Conservation (phyloP, 1,140 invertebrate genomes). For the Drosophila triauraria region DNA sequence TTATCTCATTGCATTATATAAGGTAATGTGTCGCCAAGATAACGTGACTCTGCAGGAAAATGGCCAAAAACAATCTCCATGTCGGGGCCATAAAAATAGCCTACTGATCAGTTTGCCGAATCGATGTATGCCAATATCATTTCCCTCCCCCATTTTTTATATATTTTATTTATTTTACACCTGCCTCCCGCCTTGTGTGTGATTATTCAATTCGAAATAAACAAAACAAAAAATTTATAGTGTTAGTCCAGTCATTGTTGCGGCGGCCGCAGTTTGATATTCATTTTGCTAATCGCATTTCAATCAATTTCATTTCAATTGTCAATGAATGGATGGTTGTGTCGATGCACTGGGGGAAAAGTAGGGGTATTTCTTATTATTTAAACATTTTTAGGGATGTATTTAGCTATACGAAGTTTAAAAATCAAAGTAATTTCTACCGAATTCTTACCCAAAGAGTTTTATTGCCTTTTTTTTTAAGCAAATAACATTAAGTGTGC, state of each 20-base stretch:
- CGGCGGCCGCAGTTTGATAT: constrained; percentile 52
- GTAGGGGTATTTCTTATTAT: not conserved
- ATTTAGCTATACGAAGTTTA: not conserved
- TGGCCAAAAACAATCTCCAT: constrained; percentile 42
- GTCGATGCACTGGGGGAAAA: constrained; percentile 17
- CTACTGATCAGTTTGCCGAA: constrained; percentile 55
- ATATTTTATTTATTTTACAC: constrained; percentile 37
- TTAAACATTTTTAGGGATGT: too few species aligned
- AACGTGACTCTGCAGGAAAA: constrained; percentile 76
- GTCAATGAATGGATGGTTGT: constrained; percentile 38
- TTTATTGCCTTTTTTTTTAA: too few species aligned
- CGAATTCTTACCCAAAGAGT: too few species aligned
- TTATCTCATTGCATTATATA: constrained; percentile 71
- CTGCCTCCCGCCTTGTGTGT: constrained; percentile 47
- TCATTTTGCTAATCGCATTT: constrained; percentile 79
- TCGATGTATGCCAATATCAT: constrained; percentile 61
- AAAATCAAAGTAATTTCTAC: too few species aligned
- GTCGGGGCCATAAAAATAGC: constrained; percentile 54
- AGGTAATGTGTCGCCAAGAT: constrained; percentile 55
- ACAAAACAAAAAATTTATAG: constrained; percentile 58
- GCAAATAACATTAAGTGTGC: too few species aligned
- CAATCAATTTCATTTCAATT: constrained; percentile 79
- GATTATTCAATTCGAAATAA: constrained; percentile 62
- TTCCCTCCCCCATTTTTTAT: constrained; percentile 10
- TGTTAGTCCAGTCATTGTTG: constrained; percentile 27